phyloP scores from a whole-genome alignment of 2,113 vertebrate species.

The Chaetorhynchus papuensis region DNA sequence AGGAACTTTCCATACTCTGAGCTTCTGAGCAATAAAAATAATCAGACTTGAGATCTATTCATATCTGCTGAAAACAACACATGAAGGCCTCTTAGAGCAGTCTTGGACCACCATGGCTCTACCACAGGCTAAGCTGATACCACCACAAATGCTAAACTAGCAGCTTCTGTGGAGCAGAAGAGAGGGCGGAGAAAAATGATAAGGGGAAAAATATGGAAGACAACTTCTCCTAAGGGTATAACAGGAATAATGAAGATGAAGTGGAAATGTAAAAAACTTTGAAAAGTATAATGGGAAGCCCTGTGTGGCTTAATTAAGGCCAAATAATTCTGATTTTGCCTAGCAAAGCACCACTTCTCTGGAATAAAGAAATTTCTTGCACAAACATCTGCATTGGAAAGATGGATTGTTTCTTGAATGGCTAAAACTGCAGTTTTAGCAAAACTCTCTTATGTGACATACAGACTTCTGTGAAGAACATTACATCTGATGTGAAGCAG shows the following conservation, averaged over 20 bases:
- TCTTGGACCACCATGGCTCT: background rate
- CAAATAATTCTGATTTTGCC: background rate
- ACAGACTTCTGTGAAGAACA: background rate
- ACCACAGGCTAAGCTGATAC: background rate
- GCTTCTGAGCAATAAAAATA: background rate
- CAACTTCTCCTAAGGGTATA: background rate
- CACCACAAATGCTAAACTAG: background rate
- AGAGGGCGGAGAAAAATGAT: background rate
- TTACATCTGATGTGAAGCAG: background rate
- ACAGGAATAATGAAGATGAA: background rate
- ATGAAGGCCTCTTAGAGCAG: background rate
- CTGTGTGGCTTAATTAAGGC: background rate
- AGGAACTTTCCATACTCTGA: background rate
- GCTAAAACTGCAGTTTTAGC: background rate
- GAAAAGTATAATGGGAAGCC: background rate
- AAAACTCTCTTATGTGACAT: background rate
- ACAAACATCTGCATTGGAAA: background rate
- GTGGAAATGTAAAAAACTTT: background rate
- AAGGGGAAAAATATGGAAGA: background rate
- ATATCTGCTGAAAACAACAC: background rate
- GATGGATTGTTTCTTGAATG: background rate
- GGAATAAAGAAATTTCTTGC: background rate
- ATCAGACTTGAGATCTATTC: background rate
- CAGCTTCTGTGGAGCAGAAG: background rate
- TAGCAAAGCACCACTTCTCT: background rate